phyloP scores from a whole-genome alignment of 1,140 invertebrate species.

The Brachionus calyciflorus region DNA sequence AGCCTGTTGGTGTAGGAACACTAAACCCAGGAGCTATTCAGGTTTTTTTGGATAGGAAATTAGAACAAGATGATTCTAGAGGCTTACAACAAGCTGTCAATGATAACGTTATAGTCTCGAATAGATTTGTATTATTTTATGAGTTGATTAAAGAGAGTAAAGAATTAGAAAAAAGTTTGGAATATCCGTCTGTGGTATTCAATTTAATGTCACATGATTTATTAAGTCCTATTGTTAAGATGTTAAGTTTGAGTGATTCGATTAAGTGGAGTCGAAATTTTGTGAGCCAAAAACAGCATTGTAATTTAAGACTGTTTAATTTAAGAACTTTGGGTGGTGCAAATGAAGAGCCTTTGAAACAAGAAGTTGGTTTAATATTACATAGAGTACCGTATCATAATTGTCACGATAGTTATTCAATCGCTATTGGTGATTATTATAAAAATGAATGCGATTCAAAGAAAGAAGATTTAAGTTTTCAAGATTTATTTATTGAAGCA shows the following conservation, averaged over 20 bases:
- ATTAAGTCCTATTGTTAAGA: constrained; percentile 1
- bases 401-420: not conserved
- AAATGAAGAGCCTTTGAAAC: not conserved
- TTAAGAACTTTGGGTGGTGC: not conserved
- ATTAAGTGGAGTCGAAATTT: not conserved
- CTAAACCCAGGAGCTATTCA: constrained; percentile 61
- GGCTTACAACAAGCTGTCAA: constrained; percentile 83
- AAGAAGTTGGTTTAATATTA: constrained; percentile 24
- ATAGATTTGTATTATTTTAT: constrained; percentile 21
- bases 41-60: constrained; percentile 72
- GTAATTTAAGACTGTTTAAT: constrained; percentile 42
- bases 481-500: not conserved
- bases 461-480: not conserved
- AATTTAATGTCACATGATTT: constrained; percentile 36
- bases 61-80: constrained; percentile 88
- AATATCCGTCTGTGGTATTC: not conserved
- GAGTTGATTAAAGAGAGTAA: not conserved
- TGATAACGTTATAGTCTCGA: constrained; percentile 68
- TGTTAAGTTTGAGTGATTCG: not conserved
- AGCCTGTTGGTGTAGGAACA: constrained; percentile 81
- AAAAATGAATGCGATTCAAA: not conserved
- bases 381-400: constrained; percentile 19
- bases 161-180: no score
- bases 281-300: not conserved
- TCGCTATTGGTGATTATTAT: not conserved